These are phyloP conservation scores for Channallabes apus DNA, from an alignment of 2,797 vertebrate species.

Conservation along the genomic window DNA sequence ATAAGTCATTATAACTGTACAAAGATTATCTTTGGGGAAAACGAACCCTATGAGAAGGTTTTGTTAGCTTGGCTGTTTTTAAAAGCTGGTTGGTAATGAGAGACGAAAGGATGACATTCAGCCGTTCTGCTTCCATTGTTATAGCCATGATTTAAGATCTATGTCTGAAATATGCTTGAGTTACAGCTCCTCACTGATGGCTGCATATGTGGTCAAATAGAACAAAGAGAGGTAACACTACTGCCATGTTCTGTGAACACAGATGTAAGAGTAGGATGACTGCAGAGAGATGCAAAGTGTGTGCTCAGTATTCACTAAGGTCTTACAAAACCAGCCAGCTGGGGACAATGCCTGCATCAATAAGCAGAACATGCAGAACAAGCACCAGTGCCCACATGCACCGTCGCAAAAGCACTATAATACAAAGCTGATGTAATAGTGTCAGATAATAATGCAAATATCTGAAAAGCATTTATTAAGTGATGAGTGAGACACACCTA, in stretches of 20 bases:
- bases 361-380: slow-evolving; percentile 43
- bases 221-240: slow-evolving; percentile 47
- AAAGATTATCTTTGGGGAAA: slow-evolving; percentile 6
- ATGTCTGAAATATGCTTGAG: slow-evolving; percentile 23
- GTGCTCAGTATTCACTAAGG: slow-evolving; percentile 38
- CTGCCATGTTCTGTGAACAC: slow-evolving; percentile 41
- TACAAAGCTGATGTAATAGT: slow-evolving; percentile 30
- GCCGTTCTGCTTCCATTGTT: slow-evolving; percentile 1
- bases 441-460: slow-evolving; percentile 17
- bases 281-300: slow-evolving; percentile 44
- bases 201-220: slow-evolving; percentile 30
- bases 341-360: slow-evolving; percentile 37
- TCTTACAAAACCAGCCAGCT: slow-evolving; percentile 42
- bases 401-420: neutral
- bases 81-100: slow-evolving; percentile 35
- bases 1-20: slow-evolving; percentile 55
- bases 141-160: slow-evolving; percentile 38
- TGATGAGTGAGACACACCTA: slow-evolving; percentile 14
- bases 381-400: slow-evolving; percentile 23
- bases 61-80: slow-evolving; percentile 26
- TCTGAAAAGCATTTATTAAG: slow-evolving; percentile 30
- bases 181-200: slow-evolving; percentile 24
- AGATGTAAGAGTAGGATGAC: slow-evolving; percentile 34
- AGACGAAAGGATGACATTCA: slow-evolving; percentile 21
- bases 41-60: slow-evolving; percentile 21